Evolutionary conservation across 2,113 vertebrate genomes (phyloP).

Genomic region (Amia ocellicauda): DNA sequence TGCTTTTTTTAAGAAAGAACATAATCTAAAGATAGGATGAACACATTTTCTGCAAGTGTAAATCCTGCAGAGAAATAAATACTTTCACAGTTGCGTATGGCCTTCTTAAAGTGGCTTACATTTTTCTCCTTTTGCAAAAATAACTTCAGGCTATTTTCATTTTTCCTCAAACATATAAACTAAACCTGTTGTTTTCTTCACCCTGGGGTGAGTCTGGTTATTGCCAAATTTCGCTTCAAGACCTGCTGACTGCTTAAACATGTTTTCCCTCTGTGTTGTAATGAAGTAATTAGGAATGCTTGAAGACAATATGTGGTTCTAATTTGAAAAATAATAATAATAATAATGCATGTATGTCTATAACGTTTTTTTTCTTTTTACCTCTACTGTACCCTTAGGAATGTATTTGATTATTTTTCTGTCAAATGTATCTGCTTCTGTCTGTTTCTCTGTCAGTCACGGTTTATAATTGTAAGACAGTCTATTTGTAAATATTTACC

Average conservation of each 20-base stretch:
- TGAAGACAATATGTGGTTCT: conserved; percentile 53
- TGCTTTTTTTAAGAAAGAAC: too few relatives aligned
- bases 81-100: conserved; percentile 19
- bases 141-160: conserved; percentile 45
- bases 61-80: conserved; percentile 34
- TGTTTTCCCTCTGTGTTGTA: conserved; percentile 56
- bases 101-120: conserved; percentile 28
- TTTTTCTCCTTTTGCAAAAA: conserved; percentile 41
- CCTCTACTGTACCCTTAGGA: conserved; percentile 51
- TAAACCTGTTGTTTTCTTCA: conserved; percentile 19
- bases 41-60: conserved; percentile 42
- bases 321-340: conserved; percentile 54
- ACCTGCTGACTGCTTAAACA: conserved; percentile 50
- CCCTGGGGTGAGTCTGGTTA: conserved; percentile 9
- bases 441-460: conserved; percentile 24
- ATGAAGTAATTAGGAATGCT: conserved; percentile 63
- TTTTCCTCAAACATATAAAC: conserved; percentile 35
- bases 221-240: conserved; percentile 28
- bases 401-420: conserved; percentile 25
- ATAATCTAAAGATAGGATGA: conserved; percentile 30
- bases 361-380: conserved; percentile 30
- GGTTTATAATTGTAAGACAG: neutral
- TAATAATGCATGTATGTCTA: conserved; percentile 53
- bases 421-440: neutral
- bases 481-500: too few relatives aligned